Evolutionary conservation across 2,797 vertebrate species (phyloP).

Genomic region (Oreortyx pictus): DNA sequence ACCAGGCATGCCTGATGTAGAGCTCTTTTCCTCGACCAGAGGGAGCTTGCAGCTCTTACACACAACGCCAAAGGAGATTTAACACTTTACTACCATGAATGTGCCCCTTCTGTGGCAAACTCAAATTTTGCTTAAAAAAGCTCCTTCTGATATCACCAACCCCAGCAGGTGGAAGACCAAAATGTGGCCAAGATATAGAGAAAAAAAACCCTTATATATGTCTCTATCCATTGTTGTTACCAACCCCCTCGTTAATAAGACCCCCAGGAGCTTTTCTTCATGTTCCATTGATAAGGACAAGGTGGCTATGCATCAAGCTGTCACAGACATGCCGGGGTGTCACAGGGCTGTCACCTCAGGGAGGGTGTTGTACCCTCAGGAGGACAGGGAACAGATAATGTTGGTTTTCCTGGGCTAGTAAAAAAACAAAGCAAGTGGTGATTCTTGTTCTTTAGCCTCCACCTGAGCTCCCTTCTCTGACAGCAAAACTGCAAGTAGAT

Average conservation of each 20-base stretch:
- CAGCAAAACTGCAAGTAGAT: background rate
- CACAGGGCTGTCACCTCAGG: background rate
- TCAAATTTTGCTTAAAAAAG: background rate
- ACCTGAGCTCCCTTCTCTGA: background rate
- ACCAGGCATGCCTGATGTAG: background rate
- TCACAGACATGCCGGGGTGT: background rate
- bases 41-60: background rate
- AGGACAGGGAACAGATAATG: background rate
- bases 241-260: no score
- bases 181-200: background rate
- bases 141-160: background rate
- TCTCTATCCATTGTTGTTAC: no score
- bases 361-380: no score
- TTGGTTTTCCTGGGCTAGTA: no score
- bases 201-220: background rate
- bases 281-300: background rate
- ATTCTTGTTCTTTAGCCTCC: background rate
- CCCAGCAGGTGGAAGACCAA: background rate
- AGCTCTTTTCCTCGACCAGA: background rate
- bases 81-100: background rate
- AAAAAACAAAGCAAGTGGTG: background rate
- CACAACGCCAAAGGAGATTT: background rate
- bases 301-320: background rate
- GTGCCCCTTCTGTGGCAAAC: constrained; percentile 6
- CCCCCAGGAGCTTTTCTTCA: background rate